Percentiles rank a stretch among this genome's conserved stretches.
Evolutionary conservation across 2,888 invertebrate species (phyloP).

Genomic region (Dorcus parallelipipedus): DNA sequence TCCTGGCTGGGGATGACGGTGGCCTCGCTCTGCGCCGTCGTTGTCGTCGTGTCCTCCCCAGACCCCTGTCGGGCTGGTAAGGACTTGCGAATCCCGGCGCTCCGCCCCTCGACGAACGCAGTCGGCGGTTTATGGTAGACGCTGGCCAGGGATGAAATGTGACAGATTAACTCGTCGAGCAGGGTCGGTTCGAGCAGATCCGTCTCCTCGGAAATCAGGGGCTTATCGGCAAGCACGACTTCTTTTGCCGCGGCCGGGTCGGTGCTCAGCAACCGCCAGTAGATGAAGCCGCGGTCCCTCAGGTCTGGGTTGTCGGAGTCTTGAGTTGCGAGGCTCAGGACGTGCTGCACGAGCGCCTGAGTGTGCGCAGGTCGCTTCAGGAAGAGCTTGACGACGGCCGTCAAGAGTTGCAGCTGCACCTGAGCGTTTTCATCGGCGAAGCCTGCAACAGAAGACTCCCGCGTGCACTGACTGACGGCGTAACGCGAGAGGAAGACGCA

Average conservation of each 20-base stretch:
- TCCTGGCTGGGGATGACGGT: constrained; percentile 81
- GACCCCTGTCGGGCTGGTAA: constrained; percentile 64
- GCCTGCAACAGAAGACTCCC: constrained; percentile 9
- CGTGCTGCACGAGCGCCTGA: constrained; percentile 97
- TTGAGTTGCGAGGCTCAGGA: constrained; percentile 82
- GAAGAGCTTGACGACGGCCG: constrained; percentile 98
- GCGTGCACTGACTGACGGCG: neutral
- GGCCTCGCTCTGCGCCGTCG: constrained; percentile 39
- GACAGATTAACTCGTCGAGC: constrained; percentile 96
- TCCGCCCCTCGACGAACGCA: constrained; percentile 91
- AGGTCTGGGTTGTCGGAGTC: constrained; percentile 98
- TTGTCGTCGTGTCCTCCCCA: constrained; percentile 41
- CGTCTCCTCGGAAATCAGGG: constrained; percentile 98
- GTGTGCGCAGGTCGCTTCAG: constrained; percentile 97
- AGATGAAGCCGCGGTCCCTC: constrained; percentile 97
- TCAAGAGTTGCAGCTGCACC: constrained; percentile 86
- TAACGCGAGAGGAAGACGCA: neutral
- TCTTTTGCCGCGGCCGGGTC: constrained; percentile 99
- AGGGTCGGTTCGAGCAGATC: constrained; percentile 96
- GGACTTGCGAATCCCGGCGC: constrained; percentile 67
- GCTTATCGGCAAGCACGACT: constrained; percentile 98
- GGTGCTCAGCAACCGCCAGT: constrained; percentile 97
- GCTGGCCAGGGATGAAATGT: constrained; percentile 93
- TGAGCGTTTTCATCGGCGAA: constrained; percentile 47
- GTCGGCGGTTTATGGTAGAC: constrained; percentile 99